Conservation (phyloP, 35 echinoderm and acorn worm species). For the Hemicentrotus pulcherrimus region DNA sequence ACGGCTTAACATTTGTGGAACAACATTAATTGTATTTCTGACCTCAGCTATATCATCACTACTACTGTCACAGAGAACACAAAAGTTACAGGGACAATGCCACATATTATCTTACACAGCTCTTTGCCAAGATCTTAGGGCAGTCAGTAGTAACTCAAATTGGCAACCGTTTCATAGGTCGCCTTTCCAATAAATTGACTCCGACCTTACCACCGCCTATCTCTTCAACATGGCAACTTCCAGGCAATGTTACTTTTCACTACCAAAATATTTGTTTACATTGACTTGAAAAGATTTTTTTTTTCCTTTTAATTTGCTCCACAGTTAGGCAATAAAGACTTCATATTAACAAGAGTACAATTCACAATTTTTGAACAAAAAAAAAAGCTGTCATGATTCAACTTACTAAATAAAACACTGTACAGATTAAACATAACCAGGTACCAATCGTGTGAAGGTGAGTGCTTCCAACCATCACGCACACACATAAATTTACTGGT, state of each 20-base stretch:
- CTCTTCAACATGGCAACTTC: slow-evolving; percentile 33
- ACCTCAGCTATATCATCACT: slow-evolving; percentile 21
- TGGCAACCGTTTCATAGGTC: not conserved
- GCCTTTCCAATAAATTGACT: slow-evolving; percentile 11
- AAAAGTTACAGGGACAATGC: slow-evolving; percentile 46
- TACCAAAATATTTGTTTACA: slow-evolving; percentile 45
- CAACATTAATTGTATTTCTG: slow-evolving; percentile 46
- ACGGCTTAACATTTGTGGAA: slow-evolving; percentile 4
- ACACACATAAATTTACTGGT: slow-evolving; percentile 25
- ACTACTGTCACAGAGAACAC: slow-evolving; percentile 34
- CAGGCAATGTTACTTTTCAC: slow-evolving; percentile 24
- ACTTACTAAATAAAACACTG: slow-evolving; percentile 48
- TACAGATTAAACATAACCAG: slow-evolving; percentile 32
- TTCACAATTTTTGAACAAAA: slow-evolving; percentile 40
- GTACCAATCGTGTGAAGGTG: not conserved
- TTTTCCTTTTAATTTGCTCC: slow-evolving; percentile 28
- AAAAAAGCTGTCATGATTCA: slow-evolving; percentile 44
- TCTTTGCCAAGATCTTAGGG: slow-evolving; percentile 38
- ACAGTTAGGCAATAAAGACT: slow-evolving; percentile 41
- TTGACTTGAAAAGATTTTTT: slow-evolving; percentile 24
- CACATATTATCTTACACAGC: slow-evolving; percentile 41
- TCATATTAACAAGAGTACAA: slow-evolving; percentile 48
- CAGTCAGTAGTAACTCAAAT: slow-evolving; percentile 38
- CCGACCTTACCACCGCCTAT: not conserved
- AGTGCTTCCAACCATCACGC: slow-evolving; percentile 12